phyloP scores from a whole-genome alignment of 1,140 invertebrate genomes.

The Diorhabda sublineata region DNA sequence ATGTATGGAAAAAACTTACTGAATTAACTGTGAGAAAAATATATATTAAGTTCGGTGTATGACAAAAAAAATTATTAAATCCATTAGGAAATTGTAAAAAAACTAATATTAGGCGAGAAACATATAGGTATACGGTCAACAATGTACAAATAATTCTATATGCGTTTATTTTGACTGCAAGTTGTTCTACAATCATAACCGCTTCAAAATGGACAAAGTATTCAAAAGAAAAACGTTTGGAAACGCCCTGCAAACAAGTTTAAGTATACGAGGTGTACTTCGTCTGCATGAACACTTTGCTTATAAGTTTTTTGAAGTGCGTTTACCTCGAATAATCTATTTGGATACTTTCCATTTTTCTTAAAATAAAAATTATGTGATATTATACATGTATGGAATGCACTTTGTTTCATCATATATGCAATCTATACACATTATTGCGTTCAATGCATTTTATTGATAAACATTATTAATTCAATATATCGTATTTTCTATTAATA shows the following conservation, averaged over 20 bases:
- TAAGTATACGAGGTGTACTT: too few species aligned
- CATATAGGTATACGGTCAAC: conserved; percentile 45
- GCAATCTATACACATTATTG: background rate
- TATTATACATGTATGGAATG: conserved; percentile 5
- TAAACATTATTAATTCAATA: background rate
- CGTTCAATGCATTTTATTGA: background rate
- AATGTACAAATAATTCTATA: conserved; percentile 39
- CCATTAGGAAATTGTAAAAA: conserved; percentile 27
- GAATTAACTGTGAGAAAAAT: conserved; percentile 16
- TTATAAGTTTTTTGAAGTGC: too few species aligned
- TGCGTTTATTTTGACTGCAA: conserved; percentile 28
- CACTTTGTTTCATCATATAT: conserved; percentile 4
- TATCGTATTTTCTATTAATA: too few species aligned
- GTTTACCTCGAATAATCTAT: too few species aligned
- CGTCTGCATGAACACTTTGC: too few species aligned
- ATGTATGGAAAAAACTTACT: conserved; percentile 28
- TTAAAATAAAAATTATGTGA: conserved; percentile 11
- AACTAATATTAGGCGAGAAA: conserved; percentile 27
- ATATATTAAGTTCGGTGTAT: conserved; percentile 1
- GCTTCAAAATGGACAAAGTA: conserved; percentile 9
- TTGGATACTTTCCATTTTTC: background rate
- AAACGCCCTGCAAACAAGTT: too few species aligned
- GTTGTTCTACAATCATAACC: conserved; percentile 12
- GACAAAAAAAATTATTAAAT: conserved; percentile 17
- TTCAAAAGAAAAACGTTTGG: background rate